Percentiles rank a stretch among this genome's conserved stretches.
phyloP scores from a whole-genome alignment of 1,140 invertebrate genomes.

The Phthorimaea operculella region DNA sequence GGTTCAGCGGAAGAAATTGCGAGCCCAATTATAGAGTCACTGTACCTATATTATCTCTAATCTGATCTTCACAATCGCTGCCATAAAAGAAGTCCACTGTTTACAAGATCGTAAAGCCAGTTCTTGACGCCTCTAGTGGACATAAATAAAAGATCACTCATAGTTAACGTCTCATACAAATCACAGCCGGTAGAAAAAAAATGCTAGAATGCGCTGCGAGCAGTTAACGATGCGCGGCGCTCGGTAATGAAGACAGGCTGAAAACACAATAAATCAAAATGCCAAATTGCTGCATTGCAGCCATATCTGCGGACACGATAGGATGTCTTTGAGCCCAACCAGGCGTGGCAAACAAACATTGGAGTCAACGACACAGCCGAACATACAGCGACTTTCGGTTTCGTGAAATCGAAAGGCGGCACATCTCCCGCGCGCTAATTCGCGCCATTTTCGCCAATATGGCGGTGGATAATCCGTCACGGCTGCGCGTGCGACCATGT shows the following conservation, averaged over 20 bases:
- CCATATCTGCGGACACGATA: conserved; percentile 2
- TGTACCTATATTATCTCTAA: too few species aligned
- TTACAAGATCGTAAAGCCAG: too few species aligned
- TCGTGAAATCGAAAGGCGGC: conserved; percentile 4
- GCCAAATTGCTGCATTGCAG: conserved; percentile 4
- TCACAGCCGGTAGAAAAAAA: neutral
- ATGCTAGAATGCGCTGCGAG: neutral
- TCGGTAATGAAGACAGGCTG: conserved; percentile 2
- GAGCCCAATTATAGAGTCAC: too few species aligned
- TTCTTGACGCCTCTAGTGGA: neutral
- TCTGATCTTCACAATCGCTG: too few species aligned
- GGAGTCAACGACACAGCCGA: conserved; percentile 5
- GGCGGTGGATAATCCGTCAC: conserved; percentile 3
- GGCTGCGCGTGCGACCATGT: neutral
- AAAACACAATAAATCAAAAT: conserved; percentile 3
- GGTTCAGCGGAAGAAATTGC: too few species aligned
- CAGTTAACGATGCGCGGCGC: conserved; percentile 3
- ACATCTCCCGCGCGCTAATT: neutral
- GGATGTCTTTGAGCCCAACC: conserved; percentile 2
- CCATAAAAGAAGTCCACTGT: too few species aligned
- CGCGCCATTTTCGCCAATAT: conserved; percentile 2
- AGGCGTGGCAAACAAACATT: conserved; percentile 6
- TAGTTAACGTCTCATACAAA: neutral
- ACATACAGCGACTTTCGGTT: conserved; percentile 2
- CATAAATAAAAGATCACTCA: neutral